Evolutionary conservation across 2,888 invertebrate species (phyloP).

Genomic region (Agonopterix arenella): DNA sequence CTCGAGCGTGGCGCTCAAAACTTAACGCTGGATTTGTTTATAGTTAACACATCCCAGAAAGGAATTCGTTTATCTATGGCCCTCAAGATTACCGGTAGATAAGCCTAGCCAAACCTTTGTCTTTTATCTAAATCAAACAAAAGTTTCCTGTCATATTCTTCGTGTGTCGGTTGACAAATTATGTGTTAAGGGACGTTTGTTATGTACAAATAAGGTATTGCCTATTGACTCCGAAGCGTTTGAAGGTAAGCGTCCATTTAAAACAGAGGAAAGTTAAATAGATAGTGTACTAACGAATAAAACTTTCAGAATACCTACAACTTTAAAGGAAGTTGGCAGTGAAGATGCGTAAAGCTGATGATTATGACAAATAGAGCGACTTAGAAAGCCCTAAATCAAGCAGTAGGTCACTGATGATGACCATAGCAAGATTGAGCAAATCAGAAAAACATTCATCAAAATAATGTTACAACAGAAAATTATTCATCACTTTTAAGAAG

Average conservation of each 20-base stretch:
- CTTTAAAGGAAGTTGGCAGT: no score
- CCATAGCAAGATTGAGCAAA: no score
- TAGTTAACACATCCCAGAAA: constrained; percentile 63
- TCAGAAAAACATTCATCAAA: no score
- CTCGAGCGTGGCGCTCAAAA: constrained; percentile 17
- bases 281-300: no score
- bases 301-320: no score
- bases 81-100: constrained; percentile 50
- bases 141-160: constrained; percentile 59
- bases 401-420: no score
- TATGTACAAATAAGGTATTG: constrained; percentile 31
- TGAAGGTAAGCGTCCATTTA: constrained; percentile 1
- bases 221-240: constrained; percentile 27
- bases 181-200: constrained; percentile 33
- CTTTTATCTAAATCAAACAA: constrained; percentile 69
- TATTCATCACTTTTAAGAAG: no score
- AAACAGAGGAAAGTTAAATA: not conserved
- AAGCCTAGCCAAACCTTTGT: constrained; percentile 63
- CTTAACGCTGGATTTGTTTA: constrained; percentile 45
- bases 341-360: no score
- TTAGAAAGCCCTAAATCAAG: no score
- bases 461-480: no score
- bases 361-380: no score
- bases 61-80: constrained; percentile 67
- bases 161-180: constrained; percentile 31